phyloP scores from a whole-genome alignment of 1,140 invertebrate genomes.

The Rhagoletis zephyria region DNA sequence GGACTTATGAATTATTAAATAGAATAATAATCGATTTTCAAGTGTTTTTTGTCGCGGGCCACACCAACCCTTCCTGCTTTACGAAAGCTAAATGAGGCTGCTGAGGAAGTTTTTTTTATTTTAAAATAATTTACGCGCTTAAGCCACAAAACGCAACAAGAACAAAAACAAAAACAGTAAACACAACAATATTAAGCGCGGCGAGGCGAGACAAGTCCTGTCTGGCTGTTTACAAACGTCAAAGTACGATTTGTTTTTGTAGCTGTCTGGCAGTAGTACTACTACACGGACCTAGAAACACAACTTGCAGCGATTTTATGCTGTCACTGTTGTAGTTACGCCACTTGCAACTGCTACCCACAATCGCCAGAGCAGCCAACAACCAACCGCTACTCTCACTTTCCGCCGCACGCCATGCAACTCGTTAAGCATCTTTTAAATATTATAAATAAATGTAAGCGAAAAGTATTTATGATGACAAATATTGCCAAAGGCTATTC shows the following conservation, averaged over 20 bases:
- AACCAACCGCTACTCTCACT: not conserved
- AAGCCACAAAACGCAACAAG: constrained; percentile 62
- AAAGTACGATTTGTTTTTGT: constrained; percentile 49
- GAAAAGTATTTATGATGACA: constrained; percentile 59
- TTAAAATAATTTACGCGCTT: constrained; percentile 71
- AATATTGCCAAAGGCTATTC: constrained; percentile 53
- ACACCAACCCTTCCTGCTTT: not conserved
- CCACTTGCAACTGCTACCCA: not conserved
- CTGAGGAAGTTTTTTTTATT: not conserved
- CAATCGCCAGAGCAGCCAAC: not conserved
- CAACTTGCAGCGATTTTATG: constrained; percentile 54
- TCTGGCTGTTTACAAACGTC: constrained; percentile 35
- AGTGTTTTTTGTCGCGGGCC: constrained; percentile 23
- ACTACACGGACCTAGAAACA: no score
- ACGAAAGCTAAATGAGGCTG: not conserved
- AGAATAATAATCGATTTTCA: constrained; percentile 59
- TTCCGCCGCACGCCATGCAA: not conserved
- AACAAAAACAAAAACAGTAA: not conserved
- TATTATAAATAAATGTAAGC: constrained; percentile 54
- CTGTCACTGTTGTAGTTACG: not conserved
- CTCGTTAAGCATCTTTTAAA: constrained; percentile 43
- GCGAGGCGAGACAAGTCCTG: not conserved
- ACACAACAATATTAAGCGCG: not conserved
- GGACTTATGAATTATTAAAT: constrained; percentile 59
- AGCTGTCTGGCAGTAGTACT: constrained; percentile 49